phyloP scores from a whole-genome alignment of 1,140 invertebrate species.

The Diploscapter pachys region DNA sequence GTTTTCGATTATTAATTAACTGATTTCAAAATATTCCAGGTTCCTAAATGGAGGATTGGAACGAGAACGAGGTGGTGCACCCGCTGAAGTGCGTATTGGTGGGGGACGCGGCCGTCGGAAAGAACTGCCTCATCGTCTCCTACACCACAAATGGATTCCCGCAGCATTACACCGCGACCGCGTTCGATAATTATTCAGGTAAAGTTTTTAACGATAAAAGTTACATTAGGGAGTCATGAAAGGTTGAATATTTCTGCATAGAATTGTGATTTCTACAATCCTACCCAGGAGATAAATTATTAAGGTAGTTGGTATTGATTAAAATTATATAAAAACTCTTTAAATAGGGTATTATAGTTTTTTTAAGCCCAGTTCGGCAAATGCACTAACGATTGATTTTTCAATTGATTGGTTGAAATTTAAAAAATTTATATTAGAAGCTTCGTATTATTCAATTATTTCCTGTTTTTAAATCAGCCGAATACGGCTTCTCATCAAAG shows the following conservation, averaged over 20 bases:
- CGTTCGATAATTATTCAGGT: constrained; percentile 67
- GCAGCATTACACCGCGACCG: constrained; percentile 82
- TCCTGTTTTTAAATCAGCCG: background rate
- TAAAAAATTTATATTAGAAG: background rate
- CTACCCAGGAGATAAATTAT: background rate
- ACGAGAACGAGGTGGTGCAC: constrained; percentile 2
- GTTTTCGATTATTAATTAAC: background rate
- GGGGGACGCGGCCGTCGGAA: constrained; percentile 83
- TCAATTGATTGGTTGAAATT: too few relatives aligned
- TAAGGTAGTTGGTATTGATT: too few relatives aligned
- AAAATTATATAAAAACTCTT: too few relatives aligned
- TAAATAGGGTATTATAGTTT: too few relatives aligned
- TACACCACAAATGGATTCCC: constrained; percentile 88
- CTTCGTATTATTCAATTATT: background rate
- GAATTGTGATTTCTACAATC: background rate
- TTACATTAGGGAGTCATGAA: too few relatives aligned
- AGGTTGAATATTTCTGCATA: constrained; percentile 31
- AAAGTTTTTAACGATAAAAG: constrained; percentile 47
- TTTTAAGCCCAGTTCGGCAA: too few relatives aligned
- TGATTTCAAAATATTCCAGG: background rate
- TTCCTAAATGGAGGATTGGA: background rate
- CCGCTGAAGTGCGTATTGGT: constrained; percentile 82
- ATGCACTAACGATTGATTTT: too few relatives aligned
- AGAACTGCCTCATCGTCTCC: constrained; percentile 83
- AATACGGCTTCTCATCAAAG: background rate